Base-by-base conservation (phyloP, 2,888 invertebrate species). In the Acleris emargana region DNA sequence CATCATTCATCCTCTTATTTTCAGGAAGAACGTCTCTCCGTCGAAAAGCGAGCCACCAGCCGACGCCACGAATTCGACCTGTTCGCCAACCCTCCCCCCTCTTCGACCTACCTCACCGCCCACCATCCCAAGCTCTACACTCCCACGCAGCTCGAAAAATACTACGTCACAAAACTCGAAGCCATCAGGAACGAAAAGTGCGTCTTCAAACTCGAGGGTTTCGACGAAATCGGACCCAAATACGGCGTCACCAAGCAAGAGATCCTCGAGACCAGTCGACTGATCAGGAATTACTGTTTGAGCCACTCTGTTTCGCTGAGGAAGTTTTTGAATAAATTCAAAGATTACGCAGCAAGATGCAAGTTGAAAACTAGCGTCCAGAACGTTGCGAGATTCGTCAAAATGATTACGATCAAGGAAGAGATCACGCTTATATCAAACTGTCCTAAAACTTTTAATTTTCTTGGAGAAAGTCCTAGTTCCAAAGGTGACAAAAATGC, bases 61-160 rank as follows among this genome's bases (percentile, higher is more conserved):
- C 83, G 86, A 5, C 75, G 78, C 28, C 76, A 74, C 63, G 88
- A 88, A 62, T 80, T 83, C 70, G 72, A 79, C 20, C 76, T 88
- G 50, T 79, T 84, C 64, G 67, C 71, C 16, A 74, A 72, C n/a
- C 71, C 71, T 0, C 86, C 88, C 1, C 83, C 86, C 1, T 71
- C 69, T 2, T 82, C 86, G 0, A n/a, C 68, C 4, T 85, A 72
- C 68, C 73, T 83, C 17, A 62, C 59, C 1, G 50, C 63, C 4
- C 22, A 75, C 68, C 84, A 79, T 72, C 86, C 88, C 0, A 70
- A 75, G 1, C 77, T 88, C 1, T 87, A 87, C 73, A 62, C 73
- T 2, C 68, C 73, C 13, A 69, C 70, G 20, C 69, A 72, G 42
- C 54, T 73, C 16, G 70, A 76, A 5, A 72, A 73, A 6, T 63